Evolutionary conservation across 2,113 vertebrate genomes (phyloP).

Genomic region (Zosterops lateralis): DNA sequence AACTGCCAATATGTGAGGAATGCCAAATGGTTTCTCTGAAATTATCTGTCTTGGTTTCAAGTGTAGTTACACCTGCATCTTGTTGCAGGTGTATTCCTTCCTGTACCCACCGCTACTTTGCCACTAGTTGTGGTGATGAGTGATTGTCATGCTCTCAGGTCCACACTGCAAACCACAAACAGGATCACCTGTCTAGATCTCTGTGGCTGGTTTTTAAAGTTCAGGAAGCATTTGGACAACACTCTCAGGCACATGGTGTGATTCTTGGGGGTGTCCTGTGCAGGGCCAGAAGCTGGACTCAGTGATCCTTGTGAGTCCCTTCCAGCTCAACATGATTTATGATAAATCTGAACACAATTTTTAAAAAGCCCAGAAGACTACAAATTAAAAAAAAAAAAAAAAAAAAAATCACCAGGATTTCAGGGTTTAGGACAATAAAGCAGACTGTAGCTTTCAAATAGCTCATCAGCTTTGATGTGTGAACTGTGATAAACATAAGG

Average conservation of each 20-base stretch:
- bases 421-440: background rate
- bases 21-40: background rate
- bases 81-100: background rate
- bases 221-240: background rate
- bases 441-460: background rate
- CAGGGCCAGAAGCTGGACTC: background rate
- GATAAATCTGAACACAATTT: background rate
- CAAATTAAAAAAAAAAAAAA: background rate
- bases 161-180: background rate
- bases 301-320: background rate
- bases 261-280: background rate
- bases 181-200: background rate
- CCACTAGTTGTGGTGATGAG: background rate
- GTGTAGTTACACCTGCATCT: background rate
- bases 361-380: background rate
- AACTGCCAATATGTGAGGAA: background rate
- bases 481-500: background rate
- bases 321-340: background rate
- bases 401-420: background rate
- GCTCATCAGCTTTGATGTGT: background rate
- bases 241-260: background rate
- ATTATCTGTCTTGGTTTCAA: background rate
- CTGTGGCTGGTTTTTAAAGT: background rate
- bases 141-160: background rate
- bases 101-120: background rate